Percentiles rank a stretch among this genome's conserved stretches.
phyloP scores from a whole-genome alignment of 2,888 invertebrate species.

The Caenorhabditis virilis region DNA sequence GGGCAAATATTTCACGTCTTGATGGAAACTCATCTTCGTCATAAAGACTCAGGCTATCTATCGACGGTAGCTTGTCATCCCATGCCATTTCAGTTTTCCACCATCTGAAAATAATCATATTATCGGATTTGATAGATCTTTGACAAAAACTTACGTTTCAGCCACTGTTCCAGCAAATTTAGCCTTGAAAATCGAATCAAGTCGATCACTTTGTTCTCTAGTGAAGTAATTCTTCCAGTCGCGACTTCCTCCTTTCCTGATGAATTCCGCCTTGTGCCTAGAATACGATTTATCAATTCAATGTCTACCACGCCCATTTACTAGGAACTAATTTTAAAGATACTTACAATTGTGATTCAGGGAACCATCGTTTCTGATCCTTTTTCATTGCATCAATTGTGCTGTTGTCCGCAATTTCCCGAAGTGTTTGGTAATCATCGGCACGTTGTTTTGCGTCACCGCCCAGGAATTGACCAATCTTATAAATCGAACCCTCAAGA shows the following conservation, averaged over 20 bases:
- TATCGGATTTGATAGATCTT: neutral
- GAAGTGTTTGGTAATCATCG: constrained; percentile 43
- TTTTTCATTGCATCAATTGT: constrained; percentile 65
- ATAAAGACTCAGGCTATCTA: constrained; percentile 23
- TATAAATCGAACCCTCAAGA: constrained; percentile 46
- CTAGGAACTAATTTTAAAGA: neutral
- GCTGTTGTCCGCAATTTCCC: constrained; percentile 54
- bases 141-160: constrained; percentile 18
- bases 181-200: constrained; percentile 50
- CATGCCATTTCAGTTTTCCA: constrained; percentile 61
- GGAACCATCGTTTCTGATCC: constrained; percentile 66
- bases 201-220: constrained; percentile 59
- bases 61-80: constrained; percentile 48
- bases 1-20: constrained; percentile 23
- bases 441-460: constrained; percentile 55
- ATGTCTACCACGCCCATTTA: no score
- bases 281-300: constrained; percentile 20
- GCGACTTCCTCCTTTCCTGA: constrained; percentile 64
- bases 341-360: constrained; percentile 48
- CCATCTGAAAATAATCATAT: constrained; percentile 31
- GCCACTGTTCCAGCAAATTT: constrained; percentile 44
- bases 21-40: constrained; percentile 14
- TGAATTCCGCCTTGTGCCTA: constrained; percentile 61
- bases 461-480: constrained; percentile 64
- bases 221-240: constrained; percentile 68